phyloP scores from a whole-genome alignment of 2,113 vertebrate species.

The Rhabdomys dilectus region DNA sequence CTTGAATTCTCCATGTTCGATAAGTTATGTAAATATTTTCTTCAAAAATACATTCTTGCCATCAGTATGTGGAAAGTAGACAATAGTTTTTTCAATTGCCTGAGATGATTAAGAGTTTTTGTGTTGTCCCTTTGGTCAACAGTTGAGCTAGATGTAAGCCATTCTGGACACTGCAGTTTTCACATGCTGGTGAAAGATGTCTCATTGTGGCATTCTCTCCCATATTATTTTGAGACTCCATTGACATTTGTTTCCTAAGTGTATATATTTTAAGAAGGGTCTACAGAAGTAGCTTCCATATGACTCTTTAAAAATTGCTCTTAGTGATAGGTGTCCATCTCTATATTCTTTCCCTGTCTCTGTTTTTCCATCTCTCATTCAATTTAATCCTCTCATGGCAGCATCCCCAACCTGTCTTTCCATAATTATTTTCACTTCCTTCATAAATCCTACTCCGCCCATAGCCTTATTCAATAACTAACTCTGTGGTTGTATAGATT shows the following conservation, averaged over 20 bases:
- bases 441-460: background rate
- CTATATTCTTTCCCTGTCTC: background rate
- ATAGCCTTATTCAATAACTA: background rate
- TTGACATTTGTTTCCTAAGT: background rate
- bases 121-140: background rate
- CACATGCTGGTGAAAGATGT: background rate
- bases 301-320: background rate
- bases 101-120: background rate
- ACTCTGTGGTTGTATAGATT: background rate
- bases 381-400: background rate
- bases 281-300: background rate
- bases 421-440: background rate
- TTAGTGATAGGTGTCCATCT: too few relatives aligned
- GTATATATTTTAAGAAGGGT: background rate
- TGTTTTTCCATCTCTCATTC: background rate
- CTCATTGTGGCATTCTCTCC: background rate
- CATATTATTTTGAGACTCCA: background rate
- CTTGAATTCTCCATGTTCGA: background rate
- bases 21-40: background rate
- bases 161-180: background rate
- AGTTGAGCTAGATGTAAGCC: background rate
- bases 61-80: background rate
- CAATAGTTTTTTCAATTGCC: background rate
- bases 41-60: background rate
- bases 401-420: background rate